Evolutionary conservation across 2,113 vertebrate species (phyloP).

Genomic region (Xenus cinereus): DNA sequence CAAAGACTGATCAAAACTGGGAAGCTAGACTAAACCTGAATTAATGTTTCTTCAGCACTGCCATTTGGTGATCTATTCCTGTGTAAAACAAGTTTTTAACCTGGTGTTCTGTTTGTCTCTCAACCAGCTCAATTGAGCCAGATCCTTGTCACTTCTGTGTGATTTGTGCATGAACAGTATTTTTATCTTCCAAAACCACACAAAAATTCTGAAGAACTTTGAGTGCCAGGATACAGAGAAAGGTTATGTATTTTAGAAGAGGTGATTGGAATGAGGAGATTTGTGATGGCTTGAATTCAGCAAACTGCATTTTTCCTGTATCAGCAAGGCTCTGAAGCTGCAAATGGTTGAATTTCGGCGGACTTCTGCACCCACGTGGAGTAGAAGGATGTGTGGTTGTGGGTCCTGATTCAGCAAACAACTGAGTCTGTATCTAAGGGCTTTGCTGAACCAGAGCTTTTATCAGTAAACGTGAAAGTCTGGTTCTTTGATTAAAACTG

Average conservation of each 20-base stretch:
- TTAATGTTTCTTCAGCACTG: neutral
- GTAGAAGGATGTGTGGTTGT: neutral
- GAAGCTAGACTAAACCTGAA: neutral
- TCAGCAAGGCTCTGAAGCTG: neutral
- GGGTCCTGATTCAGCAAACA: neutral
- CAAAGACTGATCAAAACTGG: neutral
- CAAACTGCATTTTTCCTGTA: neutral
- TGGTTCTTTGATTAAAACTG: neutral
- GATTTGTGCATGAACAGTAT: neutral
- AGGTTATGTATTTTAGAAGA: neutral
- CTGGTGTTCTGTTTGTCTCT: neutral
- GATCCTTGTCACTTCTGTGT: neutral
- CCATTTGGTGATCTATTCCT: neutral
- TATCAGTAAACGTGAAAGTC: neutral
- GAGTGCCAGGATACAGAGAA: neutral
- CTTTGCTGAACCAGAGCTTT: neutral
- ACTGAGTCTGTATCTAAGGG: fast-evolving
- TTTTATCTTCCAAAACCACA: neutral
- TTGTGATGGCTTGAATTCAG: neutral
- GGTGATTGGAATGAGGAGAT: neutral
- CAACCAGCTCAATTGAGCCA: neutral
- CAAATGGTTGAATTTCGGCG: neutral
- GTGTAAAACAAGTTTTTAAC: neutral
- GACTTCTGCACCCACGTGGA: neutral
- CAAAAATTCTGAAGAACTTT: neutral